Base-by-base conservation (phyloP, 2,888 invertebrate species). In the Cryptus viduatorius region DNA sequence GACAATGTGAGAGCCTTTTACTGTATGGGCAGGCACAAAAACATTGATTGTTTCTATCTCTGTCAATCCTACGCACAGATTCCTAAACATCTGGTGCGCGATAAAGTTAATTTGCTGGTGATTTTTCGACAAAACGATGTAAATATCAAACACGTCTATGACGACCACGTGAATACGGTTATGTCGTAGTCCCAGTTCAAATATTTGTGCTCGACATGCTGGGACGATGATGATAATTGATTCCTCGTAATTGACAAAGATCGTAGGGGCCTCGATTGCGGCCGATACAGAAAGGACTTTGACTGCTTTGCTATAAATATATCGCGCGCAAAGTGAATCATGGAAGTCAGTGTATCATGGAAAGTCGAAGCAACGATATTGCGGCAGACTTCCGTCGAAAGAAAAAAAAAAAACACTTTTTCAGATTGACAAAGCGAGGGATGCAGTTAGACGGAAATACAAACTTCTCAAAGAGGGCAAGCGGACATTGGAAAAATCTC, bases 81-180 rank as follows among this genome's bases (percentile, higher is more conserved):
- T n/a, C n/a, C n/a, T n/a, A n/a, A n/a, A n/a, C n/a, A n/a, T n/a
- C n/a, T n/a, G n/a, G n/a, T n/a, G n/a, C n/a, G n/a, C n/a, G n/a
- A n/a, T n/a, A n/a, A n/a, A n/a, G n/a, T n/a, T n/a, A n/a, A n/a
- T n/a, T n/a, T n/a, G n/a, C n/a, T n/a, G n/a, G n/a, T n/a, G n/a
- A n/a, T n/a, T n/a, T n/a, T n/a, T n/a, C n/a, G n/a, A n/a, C n/a
- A n/a, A n/a, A n/a, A n/a, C n/a, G n/a, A n/a, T n/a, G n/a, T n/a
- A n/a, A n/a, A n/a, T n/a, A n/a, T n/a, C n/a, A n/a, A n/a, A 83
- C 92, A 92, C 82, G 82, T 90, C 42, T 80, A 82, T 72, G 82
- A 82, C 50, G 82, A 86, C 76, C 76, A 88, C 82, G 50, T 86
- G 19, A 81, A 84, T 65, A 68, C 86, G 65, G 83, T 88, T 67